Percentiles rank a stretch among this genome's conserved stretches.
These are phyloP conservation scores for Bubo blakistoni DNA, from an alignment of 2,113 vertebrate genomes.

Conservation along the genomic window DNA sequence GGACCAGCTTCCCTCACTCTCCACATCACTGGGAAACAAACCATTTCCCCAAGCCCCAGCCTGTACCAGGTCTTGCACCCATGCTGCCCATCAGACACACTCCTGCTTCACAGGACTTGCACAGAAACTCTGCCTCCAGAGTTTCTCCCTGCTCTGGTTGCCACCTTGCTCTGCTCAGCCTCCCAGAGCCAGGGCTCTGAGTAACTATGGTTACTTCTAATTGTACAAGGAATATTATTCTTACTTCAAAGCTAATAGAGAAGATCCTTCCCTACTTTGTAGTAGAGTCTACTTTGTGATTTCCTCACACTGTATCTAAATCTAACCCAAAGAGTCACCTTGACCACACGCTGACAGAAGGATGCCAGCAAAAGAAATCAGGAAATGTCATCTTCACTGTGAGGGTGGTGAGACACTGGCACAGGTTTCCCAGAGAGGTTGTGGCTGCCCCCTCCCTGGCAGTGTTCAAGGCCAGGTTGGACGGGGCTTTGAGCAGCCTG, in stretches of 20 bases:
- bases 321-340: not conserved
- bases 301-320: not conserved
- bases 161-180: not conserved
- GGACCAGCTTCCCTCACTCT: not conserved
- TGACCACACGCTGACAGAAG: not conserved
- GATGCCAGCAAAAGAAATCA: not conserved
- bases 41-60: no score
- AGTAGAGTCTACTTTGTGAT: not conserved
- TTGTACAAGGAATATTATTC: not conserved
- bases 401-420: no score
- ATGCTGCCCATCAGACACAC: rapidly evolving
- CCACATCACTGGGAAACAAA: rapidly evolving
- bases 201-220: not conserved
- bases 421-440: no score
- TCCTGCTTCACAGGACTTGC: not conserved
- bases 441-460: no score
- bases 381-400: not conserved
- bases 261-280: not conserved
- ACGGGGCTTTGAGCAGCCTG: no score
- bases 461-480: no score
- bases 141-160: not conserved
- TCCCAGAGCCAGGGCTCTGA: not conserved
- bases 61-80: no score
- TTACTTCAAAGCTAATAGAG: not conserved
- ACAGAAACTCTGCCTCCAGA: no score